Evolutionary conservation across 2,888 invertebrate species (phyloP), one percentile per base, ranked within the genome.

Genomic region (Leptinotarsa haldemani): DNA sequence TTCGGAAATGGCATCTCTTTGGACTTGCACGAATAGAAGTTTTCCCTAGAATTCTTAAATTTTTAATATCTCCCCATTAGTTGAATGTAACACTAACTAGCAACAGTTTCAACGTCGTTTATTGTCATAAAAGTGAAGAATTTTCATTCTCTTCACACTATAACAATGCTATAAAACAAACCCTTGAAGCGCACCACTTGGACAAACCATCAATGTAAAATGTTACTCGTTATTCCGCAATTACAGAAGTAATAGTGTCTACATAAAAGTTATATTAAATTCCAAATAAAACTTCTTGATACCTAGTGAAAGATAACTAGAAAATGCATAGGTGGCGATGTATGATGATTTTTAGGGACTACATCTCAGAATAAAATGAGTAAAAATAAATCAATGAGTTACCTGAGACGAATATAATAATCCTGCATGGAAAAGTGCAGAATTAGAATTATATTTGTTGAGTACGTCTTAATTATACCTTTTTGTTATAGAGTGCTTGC

Each of bases 191-290:
- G 69, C 73, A 76, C 76, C 78, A 76, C 76, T 78, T 73, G 78
- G 74, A 73, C 74, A 68, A 73, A 72, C 72, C 70, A 76, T 74
- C 72, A 75, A 71, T 71, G 74, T 80, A 79, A 80, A 82, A 74
- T 78, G 80, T 76, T 78, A 79, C 77, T 80, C 81, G 80, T 81
- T 80, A 79, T 77, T 77, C 79, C 69, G 80, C 81, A 82, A 82
- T 82, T 82, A 82, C 78, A 66, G 74, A 79, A 74, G 71, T 78
- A 75, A 79, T 80, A 79, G 78, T 78, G 79, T 79, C 80, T 79
- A 80, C 82, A 81, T 82, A 82, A 82, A 82, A 81, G 79, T 77
- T 80, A 80, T 81, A 82, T 82, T 82, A 82, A 82, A 81, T 82
- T 81, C 78, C 77, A 71, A 80, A 82, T 82, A 80, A 80, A 80